These are phyloP conservation scores for Microtus richardsoni DNA, from an alignment of 2,113 vertebrate genomes.

Conservation along the genomic window DNA sequence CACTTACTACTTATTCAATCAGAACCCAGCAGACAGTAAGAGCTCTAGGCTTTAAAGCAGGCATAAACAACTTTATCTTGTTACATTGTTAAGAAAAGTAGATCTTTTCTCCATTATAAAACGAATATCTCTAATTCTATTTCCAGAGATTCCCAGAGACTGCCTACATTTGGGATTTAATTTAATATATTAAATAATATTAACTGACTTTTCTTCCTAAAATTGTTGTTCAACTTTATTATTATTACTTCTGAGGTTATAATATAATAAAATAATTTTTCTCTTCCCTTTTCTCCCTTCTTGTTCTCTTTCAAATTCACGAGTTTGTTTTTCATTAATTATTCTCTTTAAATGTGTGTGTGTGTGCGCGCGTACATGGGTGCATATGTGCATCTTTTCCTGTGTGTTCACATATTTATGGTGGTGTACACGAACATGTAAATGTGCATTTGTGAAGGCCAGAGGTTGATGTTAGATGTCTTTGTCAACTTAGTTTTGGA, in stretches of 20 bases:
- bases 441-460: not conserved
- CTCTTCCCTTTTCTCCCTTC: not conserved
- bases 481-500: not conserved
- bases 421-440: no score
- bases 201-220: constrained; percentile 61
- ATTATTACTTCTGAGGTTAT: not conserved
- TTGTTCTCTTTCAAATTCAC: not conserved
- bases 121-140: not conserved
- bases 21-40: constrained; percentile 23
- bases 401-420: not conserved
- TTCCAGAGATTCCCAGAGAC: not conserved
- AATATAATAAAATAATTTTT: not conserved
- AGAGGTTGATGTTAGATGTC: not conserved
- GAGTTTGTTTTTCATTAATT: not conserved
- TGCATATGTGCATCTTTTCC: not conserved
- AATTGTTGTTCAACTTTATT: not conserved
- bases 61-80: constrained; percentile 59
- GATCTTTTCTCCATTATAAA: constrained; percentile 33
- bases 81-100: constrained; percentile 50
- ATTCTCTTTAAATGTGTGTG: not conserved
- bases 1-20: constrained; percentile 62
- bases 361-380: accelerated
- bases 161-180: constrained; percentile 46
- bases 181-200: not conserved
- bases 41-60: constrained; percentile 62